Evolutionary conservation across 1,140 invertebrate genomes (phyloP).

Genomic region (Physella acuta): DNA sequence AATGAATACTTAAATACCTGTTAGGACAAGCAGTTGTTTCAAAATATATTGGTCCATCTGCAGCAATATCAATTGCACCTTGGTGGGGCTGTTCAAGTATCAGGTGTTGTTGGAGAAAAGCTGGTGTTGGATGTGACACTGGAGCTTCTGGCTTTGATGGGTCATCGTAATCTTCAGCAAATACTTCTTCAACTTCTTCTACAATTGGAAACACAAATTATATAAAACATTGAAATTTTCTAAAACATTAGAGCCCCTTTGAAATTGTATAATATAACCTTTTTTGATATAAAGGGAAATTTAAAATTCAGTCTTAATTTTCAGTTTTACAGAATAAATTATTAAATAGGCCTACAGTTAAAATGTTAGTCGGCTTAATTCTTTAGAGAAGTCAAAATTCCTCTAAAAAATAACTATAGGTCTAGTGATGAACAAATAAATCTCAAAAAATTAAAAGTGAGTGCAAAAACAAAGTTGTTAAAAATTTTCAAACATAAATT

Average conservation of each 20-base stretch:
- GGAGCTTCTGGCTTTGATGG: conserved; percentile 36
- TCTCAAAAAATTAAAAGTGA: too few relatives aligned
- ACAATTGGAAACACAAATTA: conserved; percentile 29
- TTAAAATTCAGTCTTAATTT: neutral
- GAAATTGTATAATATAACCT: neutral
- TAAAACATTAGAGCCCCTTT: neutral
- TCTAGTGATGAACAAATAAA: too few relatives aligned
- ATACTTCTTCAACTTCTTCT: conserved; percentile 64
- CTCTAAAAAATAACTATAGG: too few relatives aligned
- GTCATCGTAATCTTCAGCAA: conserved; percentile 60
- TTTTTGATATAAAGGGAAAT: neutral
- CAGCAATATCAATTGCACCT: conserved; percentile 13
- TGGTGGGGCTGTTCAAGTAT: neutral
- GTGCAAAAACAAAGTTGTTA: too few relatives aligned
- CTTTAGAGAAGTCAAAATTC: neutral
- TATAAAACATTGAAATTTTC: neutral
- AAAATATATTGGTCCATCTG: conserved; percentile 27
- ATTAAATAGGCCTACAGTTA: neutral
- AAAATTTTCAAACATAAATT: too few relatives aligned
- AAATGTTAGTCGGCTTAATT: neutral
- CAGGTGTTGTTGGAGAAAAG: too few relatives aligned
- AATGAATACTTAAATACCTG: too few relatives aligned
- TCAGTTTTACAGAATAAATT: neutral
- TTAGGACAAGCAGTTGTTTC: conserved; percentile 77
- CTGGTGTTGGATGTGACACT: conserved; percentile 1